These are phyloP conservation scores for Odontomachus brunneus DNA, from an alignment of 1,140 invertebrate genomes.

Conservation along the genomic window DNA sequence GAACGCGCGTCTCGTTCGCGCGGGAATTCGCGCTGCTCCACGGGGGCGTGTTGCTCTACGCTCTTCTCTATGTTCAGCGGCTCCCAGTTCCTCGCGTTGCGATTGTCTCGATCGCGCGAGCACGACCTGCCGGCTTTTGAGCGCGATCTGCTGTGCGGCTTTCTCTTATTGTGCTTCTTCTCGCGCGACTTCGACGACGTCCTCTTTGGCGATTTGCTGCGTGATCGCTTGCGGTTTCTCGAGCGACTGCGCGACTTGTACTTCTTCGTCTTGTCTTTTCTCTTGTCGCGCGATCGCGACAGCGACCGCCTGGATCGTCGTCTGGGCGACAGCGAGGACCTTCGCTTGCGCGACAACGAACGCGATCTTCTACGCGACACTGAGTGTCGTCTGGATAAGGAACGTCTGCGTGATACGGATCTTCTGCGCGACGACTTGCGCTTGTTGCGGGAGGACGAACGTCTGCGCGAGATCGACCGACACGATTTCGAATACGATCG, in stretches of 20 bases:
- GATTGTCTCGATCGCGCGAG: slow-evolving; percentile 75
- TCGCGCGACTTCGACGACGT: slow-evolving; percentile 77
- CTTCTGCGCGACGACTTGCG: slow-evolving; percentile 73
- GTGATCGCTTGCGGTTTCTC: slow-evolving; percentile 75
- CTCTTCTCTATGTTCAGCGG: slow-evolving; percentile 76
- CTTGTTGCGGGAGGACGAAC: slow-evolving; percentile 76
- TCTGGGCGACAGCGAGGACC: slow-evolving; percentile 74
- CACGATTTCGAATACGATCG: slow-evolving; percentile 69
- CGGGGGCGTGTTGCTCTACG: slow-evolving; percentile 61
- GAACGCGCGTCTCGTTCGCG: slow-evolving; percentile 73
- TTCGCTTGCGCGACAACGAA: slow-evolving; percentile 66
- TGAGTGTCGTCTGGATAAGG: slow-evolving; percentile 77
- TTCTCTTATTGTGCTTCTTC: slow-evolving; percentile 80
- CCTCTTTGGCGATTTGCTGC: slow-evolving; percentile 74
- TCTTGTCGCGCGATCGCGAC: slow-evolving; percentile 78
- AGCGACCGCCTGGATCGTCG: slow-evolving; percentile 77
- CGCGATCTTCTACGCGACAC: slow-evolving; percentile 75
- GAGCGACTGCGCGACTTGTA: slow-evolving; percentile 79
- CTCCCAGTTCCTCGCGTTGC: slow-evolving; percentile 79
- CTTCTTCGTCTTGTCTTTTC: slow-evolving; percentile 82
- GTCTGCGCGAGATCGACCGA: slow-evolving; percentile 76
- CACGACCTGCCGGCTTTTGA: slow-evolving; percentile 75
- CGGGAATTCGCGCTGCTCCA: slow-evolving; percentile 64
- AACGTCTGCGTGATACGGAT: slow-evolving; percentile 76
- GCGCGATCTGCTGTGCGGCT: slow-evolving; percentile 77